Evolutionary conservation across 1,140 invertebrate genomes (phyloP).

Genomic region (Sesamia nonagrioides): DNA sequence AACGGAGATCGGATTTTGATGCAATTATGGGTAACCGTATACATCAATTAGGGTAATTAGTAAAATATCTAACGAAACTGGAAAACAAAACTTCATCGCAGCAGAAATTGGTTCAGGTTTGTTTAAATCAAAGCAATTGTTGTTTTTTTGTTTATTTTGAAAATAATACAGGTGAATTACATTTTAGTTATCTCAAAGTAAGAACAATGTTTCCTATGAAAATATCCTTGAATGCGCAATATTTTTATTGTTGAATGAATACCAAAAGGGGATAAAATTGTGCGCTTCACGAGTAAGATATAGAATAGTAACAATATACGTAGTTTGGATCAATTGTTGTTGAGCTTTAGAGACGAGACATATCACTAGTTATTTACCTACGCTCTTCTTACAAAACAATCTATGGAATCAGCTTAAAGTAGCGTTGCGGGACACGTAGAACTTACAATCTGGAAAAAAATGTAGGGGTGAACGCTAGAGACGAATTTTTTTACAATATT

Average conservation of each 20-base stretch:
- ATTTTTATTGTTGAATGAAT: neutral
- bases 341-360: neutral
- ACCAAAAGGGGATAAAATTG: neutral
- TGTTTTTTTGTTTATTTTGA: too few species aligned
- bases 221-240: neutral
- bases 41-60: neutral
- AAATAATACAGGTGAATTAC: too few species aligned
- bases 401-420: neutral
- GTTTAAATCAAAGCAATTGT: too few species aligned
- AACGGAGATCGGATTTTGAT: neutral
- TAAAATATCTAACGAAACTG: neutral
- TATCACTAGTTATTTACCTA: neutral
- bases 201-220: neutral
- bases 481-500: slow-evolving; percentile 8
- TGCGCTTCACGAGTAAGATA: neutral
- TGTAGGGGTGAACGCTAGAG: neutral
- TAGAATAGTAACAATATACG: neutral
- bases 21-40: slow-evolving; percentile 12
- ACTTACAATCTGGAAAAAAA: neutral
- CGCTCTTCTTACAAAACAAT: neutral
- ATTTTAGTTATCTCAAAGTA: too few species aligned
- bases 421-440: neutral
- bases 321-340: neutral
- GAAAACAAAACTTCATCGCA: too few species aligned
- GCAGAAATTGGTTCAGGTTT: too few species aligned